Conservation (phyloP, 2,888 invertebrate genomes). For the Sarcophaga subvicina region DNA sequence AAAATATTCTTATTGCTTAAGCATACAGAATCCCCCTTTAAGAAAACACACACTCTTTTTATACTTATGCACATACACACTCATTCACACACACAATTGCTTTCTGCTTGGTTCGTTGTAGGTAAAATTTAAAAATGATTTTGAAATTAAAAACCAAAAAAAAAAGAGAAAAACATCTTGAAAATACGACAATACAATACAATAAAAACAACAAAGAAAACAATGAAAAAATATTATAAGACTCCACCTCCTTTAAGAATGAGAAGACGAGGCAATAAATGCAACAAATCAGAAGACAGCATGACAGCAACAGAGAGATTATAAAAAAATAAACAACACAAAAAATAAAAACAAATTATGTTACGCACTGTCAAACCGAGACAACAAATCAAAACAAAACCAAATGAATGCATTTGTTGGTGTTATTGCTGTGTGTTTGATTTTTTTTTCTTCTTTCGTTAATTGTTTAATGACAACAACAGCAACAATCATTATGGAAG, state of each 20-base stretch:
- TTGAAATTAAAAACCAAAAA: slow-evolving; percentile 27
- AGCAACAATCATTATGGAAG: slow-evolving; percentile 22
- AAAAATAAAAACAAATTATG: slow-evolving; percentile 6
- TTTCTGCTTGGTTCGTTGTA: no score
- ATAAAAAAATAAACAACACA: slow-evolving; percentile 15
- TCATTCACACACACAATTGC: no score
- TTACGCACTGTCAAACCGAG: slow-evolving; percentile 23
- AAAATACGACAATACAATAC: no score
- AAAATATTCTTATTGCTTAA: no score
- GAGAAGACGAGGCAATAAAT: slow-evolving; percentile 47
- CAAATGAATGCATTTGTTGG: no score
- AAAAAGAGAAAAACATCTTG: slow-evolving; percentile 8
- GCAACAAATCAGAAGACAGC: slow-evolving; percentile 69
- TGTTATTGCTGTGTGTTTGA: no score
- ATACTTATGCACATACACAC: no score
- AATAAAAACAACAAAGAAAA: not conserved
- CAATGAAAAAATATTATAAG: slow-evolving; percentile 54
- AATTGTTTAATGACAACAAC: slow-evolving; percentile 52
- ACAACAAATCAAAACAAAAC: slow-evolving; percentile 13
- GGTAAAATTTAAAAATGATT: no score
- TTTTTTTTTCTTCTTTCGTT: slow-evolving; percentile 22
- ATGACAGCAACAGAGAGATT: slow-evolving; percentile 16
- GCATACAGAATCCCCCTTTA: no score
- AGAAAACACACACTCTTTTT: no score
- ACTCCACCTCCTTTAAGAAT: slow-evolving; percentile 67